Evolutionary conservation across 2,797 vertebrate genomes (phyloP).

Genomic region (Glossophaga mutica): DNA sequence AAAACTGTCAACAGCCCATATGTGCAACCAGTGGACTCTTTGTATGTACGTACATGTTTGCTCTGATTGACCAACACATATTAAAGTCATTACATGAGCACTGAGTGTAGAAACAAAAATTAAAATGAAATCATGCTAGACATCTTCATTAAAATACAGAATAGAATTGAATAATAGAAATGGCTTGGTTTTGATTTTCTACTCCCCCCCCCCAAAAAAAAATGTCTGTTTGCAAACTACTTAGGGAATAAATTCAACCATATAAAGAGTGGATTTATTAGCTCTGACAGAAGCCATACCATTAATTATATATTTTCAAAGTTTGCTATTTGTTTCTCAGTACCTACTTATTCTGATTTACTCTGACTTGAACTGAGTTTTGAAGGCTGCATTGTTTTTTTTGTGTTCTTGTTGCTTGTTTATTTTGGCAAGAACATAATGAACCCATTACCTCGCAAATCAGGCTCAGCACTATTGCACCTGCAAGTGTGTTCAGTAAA

Average conservation of each 20-base stretch:
- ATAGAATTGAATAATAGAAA: neutral
- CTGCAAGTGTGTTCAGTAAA: slow-evolving; percentile 9
- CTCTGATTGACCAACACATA: neutral
- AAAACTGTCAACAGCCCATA: neutral
- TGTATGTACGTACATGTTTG: neutral
- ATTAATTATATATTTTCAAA: neutral
- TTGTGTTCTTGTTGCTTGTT: neutral
- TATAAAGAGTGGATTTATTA: neutral
- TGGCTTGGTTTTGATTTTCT: neutral
- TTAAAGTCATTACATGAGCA: neutral
- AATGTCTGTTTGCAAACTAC: neutral
- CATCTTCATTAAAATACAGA: neutral
- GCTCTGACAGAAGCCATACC: neutral
- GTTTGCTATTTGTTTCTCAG: neutral
- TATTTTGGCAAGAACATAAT: neutral
- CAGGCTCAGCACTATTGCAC: neutral
- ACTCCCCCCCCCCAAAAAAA: too few relatives aligned
- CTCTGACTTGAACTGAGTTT: neutral
- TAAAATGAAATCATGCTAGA: neutral
- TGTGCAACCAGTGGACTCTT: neutral
- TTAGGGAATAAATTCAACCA: slow-evolving; percentile 9
- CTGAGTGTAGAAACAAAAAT: neutral
- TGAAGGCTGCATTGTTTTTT: neutral
- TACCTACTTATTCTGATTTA: neutral
- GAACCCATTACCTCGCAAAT: slow-evolving; percentile 36